Percentiles rank a stretch among this genome's conserved stretches.
phyloP scores from a whole-genome alignment of 2,113 vertebrate genomes.

The Pseudorectes ferrugineus region DNA sequence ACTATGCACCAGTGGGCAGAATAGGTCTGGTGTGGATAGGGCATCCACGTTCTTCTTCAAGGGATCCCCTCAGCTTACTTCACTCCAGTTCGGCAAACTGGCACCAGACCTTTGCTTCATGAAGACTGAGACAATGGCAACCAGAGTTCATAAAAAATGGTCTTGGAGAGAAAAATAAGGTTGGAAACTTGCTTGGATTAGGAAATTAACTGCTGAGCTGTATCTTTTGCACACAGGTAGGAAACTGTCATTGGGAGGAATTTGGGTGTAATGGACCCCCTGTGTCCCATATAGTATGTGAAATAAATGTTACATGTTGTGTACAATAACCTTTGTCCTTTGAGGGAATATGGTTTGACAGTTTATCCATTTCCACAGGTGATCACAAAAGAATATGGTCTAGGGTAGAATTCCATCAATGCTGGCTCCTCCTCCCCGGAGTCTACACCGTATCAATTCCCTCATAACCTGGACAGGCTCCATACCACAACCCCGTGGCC shows the following conservation, averaged over 20 bases:
- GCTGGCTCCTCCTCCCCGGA: not conserved
- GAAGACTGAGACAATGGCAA: not conserved
- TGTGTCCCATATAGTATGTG: not conserved
- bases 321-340: not conserved
- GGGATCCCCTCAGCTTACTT: not conserved
- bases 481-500: not conserved
- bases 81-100: not conserved
- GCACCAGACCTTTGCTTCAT: not conserved
- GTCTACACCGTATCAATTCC: not conserved
- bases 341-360: not conserved
- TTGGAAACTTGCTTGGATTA: not conserved
- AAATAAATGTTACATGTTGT: not conserved
- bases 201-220: not conserved
- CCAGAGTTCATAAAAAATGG: not conserved
- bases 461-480: not conserved
- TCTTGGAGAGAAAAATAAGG: not conserved
- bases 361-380: not conserved
- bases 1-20: not conserved
- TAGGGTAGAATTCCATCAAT: not conserved
- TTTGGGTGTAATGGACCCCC: not conserved
- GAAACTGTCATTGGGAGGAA: not conserved
- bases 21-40: not conserved
- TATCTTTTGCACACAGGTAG: not conserved
- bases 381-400: not conserved
- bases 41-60: not conserved